These are phyloP conservation scores for Philypnodon macrostomus DNA, from an alignment of 2,797 vertebrate genomes.

Conservation along the genomic window DNA sequence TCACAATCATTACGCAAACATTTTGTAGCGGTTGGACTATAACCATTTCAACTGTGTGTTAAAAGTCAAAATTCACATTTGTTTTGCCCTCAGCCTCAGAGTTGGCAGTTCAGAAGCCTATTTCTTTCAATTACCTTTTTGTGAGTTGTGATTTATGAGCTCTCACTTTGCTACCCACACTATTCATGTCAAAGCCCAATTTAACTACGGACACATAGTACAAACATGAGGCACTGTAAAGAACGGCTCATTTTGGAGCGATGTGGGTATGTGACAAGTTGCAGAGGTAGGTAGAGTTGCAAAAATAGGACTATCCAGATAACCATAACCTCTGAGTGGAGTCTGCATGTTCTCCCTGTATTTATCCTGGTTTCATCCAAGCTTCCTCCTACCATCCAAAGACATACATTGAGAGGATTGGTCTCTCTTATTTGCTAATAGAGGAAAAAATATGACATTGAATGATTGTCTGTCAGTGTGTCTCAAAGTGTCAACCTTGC, in stretches of 20 bases:
- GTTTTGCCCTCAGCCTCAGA: slow-evolving; percentile 30
- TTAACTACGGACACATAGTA: slow-evolving; percentile 34
- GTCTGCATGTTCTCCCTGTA: too few relatives aligned
- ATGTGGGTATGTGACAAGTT: slow-evolving; percentile 22
- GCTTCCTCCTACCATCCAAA: too few relatives aligned
- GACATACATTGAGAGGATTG: too few relatives aligned
- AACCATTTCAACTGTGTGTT: slow-evolving; percentile 17
- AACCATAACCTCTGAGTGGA: too few relatives aligned
- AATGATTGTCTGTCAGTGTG: too few relatives aligned
- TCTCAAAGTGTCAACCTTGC: too few relatives aligned
- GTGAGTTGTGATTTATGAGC: slow-evolving; percentile 62
- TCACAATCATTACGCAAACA: slow-evolving; percentile 62
- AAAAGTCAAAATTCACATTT: slow-evolving; percentile 50
- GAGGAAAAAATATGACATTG: too few relatives aligned
- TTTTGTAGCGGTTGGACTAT: slow-evolving; percentile 48
- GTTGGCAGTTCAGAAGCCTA: slow-evolving; percentile 49
- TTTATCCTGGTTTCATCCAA: too few relatives aligned
- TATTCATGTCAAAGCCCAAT: slow-evolving; percentile 28
- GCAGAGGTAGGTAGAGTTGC: not conserved
- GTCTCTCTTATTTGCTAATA: too few relatives aligned
- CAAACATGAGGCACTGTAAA: slow-evolving; percentile 30
- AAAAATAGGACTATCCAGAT: too few relatives aligned
- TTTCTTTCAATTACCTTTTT: slow-evolving; percentile 54
- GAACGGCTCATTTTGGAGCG: slow-evolving; percentile 27
- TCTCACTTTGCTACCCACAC: slow-evolving; percentile 42